Conservation (phyloP, 2,797 vertebrate genomes). For the Pampus argenteus region DNA sequence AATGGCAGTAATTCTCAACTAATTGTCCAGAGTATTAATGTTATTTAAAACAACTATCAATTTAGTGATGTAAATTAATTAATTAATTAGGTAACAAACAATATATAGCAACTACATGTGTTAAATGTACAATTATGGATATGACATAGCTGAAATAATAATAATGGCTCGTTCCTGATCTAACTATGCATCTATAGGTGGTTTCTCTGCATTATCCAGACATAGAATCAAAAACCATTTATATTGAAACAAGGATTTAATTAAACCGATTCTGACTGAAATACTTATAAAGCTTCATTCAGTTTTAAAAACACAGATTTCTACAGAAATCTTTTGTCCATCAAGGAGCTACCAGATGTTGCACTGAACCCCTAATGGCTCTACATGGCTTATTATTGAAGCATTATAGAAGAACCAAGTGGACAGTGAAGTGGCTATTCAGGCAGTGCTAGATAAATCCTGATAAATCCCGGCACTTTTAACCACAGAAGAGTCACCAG, state of each 20-base stretch:
- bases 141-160: too few species aligned
- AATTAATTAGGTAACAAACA: too few species aligned
- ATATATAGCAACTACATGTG: too few species aligned
- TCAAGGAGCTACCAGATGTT: constrained; percentile 22
- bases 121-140: too few species aligned
- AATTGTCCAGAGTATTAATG: too few species aligned
- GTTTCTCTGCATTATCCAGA: neutral
- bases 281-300: neutral
- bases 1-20: too few species aligned
- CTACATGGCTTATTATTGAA: constrained; percentile 14
- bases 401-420: constrained; percentile 14
- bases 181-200: neutral
- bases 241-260: neutral
- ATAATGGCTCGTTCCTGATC: too few species aligned
- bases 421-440: constrained; percentile 1
- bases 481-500: constrained; percentile 13
- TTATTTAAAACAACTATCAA: too few species aligned
- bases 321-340: constrained; percentile 14
- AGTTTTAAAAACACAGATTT: constrained; percentile 9
- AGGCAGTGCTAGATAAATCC: constrained; percentile 12
- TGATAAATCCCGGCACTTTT: constrained; percentile 23
- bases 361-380: constrained; percentile 22
- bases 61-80: too few species aligned
- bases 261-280: neutral
- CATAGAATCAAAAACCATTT: neutral